phyloP scores from a whole-genome alignment of 2,797 vertebrate species.

The Amblyopsis hoosieri region DNA sequence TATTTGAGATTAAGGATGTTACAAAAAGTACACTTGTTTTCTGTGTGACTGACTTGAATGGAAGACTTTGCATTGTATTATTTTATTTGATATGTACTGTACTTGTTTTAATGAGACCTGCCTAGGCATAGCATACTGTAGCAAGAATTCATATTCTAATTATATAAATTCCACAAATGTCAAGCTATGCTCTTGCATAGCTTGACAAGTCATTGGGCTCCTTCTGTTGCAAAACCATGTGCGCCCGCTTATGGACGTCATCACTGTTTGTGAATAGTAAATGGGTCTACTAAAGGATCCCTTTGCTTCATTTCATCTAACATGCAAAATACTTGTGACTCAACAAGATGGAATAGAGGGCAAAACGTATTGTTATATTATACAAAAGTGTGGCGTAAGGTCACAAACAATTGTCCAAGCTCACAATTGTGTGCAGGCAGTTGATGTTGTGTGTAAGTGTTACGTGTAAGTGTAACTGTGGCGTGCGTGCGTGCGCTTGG shows the following conservation, averaged over 20 bases:
- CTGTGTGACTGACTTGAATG: slow-evolving; percentile 30
- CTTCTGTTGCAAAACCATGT: too few species aligned
- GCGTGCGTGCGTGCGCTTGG: background rate
- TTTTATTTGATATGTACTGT: background rate
- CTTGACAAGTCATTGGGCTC: too few species aligned
- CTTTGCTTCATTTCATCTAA: slow-evolving; percentile 1
- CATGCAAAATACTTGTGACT: slow-evolving; percentile 11
- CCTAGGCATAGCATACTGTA: slow-evolving; percentile 18
- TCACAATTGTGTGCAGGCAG: too few species aligned
- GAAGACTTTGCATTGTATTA: background rate
- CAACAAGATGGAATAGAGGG: background rate
- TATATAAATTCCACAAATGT: background rate
- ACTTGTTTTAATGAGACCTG: background rate
- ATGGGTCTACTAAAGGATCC: slow-evolving; percentile 7
- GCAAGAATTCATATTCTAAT: slow-evolving; percentile 10
- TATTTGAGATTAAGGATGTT: slow-evolving; percentile 7
- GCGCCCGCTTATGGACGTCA: too few species aligned
- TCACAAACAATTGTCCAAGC: background rate
- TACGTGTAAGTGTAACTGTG: background rate
- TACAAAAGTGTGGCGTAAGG: background rate
- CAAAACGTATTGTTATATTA: background rate
- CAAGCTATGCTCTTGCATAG: too few species aligned
- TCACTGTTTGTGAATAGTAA: too few species aligned
- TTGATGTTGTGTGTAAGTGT: background rate
- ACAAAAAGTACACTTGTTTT: background rate